phyloP scores from a whole-genome alignment of 2,113 vertebrate species.

The Helogale parvula region DNA sequence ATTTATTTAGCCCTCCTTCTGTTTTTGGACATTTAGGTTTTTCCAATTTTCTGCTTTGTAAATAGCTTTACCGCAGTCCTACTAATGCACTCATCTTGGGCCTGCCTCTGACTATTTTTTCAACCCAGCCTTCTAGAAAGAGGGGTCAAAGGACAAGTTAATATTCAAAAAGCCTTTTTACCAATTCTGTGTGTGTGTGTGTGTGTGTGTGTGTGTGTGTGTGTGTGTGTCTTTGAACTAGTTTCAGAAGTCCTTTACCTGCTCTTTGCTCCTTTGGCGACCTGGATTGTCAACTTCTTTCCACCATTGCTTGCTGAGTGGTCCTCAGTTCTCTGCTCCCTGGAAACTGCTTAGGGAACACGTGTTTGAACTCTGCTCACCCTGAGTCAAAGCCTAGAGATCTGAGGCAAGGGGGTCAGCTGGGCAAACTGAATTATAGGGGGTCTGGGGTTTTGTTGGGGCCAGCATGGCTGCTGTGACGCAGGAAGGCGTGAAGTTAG shows the following conservation, averaged over 20 bases:
- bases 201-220: too few species aligned
- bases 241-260: neutral
- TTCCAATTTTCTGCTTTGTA: neutral
- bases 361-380: neutral
- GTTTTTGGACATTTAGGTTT: neutral
- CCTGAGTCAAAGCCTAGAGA: neutral
- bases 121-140: neutral
- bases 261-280: neutral
- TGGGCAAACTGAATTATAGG: neutral
- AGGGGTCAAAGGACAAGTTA: neutral
- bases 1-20: neutral
- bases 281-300: neutral
- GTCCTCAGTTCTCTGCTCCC: neutral
- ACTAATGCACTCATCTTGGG: neutral
- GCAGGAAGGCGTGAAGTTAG: neutral
- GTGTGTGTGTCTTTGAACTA: neutral
- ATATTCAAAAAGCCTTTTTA: neutral
- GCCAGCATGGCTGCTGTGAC: neutral
- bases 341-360: neutral
- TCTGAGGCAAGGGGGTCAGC: neutral
- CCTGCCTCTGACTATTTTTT: neutral
- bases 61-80: neutral
- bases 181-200: rapidly evolving
- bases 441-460: neutral
- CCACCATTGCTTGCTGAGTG: neutral